Evolutionary conservation across 92 coral and sea anemone genomes (phyloP), one percentile per base, ranked within the genome.

Genomic region (Palythoa grandiflora): DNA sequence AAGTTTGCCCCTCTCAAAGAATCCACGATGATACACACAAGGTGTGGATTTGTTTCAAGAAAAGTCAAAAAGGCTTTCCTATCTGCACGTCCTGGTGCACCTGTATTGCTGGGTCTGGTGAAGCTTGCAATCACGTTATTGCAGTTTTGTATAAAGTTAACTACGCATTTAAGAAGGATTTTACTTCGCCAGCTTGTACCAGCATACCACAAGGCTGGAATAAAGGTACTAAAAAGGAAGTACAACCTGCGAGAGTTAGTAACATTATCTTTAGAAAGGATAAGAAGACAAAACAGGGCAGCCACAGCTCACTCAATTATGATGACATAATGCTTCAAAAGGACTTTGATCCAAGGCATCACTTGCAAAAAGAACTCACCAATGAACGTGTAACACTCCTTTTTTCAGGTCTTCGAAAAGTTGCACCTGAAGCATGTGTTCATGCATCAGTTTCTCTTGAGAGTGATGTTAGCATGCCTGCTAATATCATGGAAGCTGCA

Each of bases 111-210:
- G 90, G 90, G 8, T 28, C 0, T 38, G 19, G 38, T 2, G 54
- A 59, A 36, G 20, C 59, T 35, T 77, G 90, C 85, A 87, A 87
- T 57, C 77, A 87, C 77, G 50, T 87, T 20, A 87, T 87, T 78
- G 85, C 86, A 39, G 73, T 63, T 6, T 47, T 87, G 53, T 87
- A 87, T 65, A 87, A 87, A 50, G 44, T 86, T 4, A 52, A 86
- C 36, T 39, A 28, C 65, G 90, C 90, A 14, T 12, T 21, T 70
- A n/a, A 40, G 16, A 61, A 48, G 39, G 90, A 85, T 21, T 40
- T 63, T 53, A 79, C 79, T 16, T 40, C 47, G 37, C 87, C 90
- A 8, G 38, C 90, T 12, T 79, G 87, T 72, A 88, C 90, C 52
- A 78, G 78, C 12, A 77, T 79, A 44, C 75, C 87, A 8, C 70